phyloP scores from a whole-genome alignment of 2,797 vertebrate species.

The Podarcis lilfordi region DNA sequence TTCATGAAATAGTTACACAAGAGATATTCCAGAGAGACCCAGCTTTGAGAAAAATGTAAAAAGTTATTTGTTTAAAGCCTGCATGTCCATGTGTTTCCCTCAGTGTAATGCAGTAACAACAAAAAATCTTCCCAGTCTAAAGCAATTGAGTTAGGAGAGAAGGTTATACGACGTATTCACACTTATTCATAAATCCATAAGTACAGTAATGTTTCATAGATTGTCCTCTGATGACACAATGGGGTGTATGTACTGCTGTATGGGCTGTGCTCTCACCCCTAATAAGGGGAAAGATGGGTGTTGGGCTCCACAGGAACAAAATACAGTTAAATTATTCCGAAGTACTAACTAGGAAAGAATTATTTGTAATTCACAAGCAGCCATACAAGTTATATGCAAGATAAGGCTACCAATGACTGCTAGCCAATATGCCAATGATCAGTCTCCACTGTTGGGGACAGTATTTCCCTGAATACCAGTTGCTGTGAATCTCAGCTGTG shows the following conservation, averaged over 20 bases:
- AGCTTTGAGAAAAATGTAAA: constrained; percentile 15
- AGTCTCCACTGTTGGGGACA: too few species aligned
- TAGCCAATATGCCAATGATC: background rate
- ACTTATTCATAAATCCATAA: background rate
- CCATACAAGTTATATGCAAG: background rate
- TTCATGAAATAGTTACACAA: constrained; percentile 29
- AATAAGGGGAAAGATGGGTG: background rate
- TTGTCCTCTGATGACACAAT: background rate
- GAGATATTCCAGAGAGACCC: constrained; percentile 38
- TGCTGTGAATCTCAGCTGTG: too few species aligned
- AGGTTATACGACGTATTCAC: background rate
- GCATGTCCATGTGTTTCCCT: background rate
- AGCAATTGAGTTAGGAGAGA: constrained; percentile 27
- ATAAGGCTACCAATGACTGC: too few species aligned
- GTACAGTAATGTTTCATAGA: background rate
- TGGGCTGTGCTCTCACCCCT: background rate
- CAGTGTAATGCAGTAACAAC: background rate
- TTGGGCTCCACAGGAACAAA: background rate
- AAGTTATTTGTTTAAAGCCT: constrained; percentile 32
- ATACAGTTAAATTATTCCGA: background rate
- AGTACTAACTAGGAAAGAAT: background rate
- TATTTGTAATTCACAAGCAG: background rate
- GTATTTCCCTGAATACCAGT: too few species aligned
- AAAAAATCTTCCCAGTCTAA: background rate
- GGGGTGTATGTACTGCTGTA: background rate